Evolutionary conservation across 2,797 vertebrate genomes (phyloP).

Genomic region (Xyrichtys novacula): DNA sequence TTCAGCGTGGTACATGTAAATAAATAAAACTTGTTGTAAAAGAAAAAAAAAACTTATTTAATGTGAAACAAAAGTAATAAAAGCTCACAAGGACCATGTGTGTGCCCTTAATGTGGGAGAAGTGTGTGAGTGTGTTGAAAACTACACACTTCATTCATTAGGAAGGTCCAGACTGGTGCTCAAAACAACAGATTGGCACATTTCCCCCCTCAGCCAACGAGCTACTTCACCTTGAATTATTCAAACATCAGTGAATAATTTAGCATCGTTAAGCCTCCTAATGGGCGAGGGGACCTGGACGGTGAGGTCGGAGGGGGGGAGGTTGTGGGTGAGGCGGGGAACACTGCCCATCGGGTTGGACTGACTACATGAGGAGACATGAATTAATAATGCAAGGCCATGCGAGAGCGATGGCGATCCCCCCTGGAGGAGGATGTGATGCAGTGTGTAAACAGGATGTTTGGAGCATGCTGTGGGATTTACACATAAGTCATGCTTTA

Average conservation of each 20-base stretch:
- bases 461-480: slow-evolving; percentile 30
- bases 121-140: not conserved
- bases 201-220: slow-evolving; percentile 41
- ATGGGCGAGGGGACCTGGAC: slow-evolving; percentile 56
- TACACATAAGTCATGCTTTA: slow-evolving; percentile 25
- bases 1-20: not conserved
- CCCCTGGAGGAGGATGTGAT: slow-evolving; percentile 41
- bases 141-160: slow-evolving; percentile 29
- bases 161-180: slow-evolving; percentile 19
- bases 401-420: slow-evolving; percentile 34
- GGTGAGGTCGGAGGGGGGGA: slow-evolving; percentile 13
- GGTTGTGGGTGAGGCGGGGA: slow-evolving; percentile 21
- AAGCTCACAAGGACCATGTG: not conserved
- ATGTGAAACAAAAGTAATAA: slow-evolving; percentile 24
- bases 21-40: not conserved
- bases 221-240: slow-evolving; percentile 73
- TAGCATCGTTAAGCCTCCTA: slow-evolving; percentile 62
- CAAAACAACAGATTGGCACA: slow-evolving; percentile 32
- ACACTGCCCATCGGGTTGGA: slow-evolving; percentile 25
- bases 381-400: slow-evolving; percentile 66
- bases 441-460: slow-evolving; percentile 61
- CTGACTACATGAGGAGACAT: slow-evolving; percentile 43
- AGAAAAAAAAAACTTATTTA: not conserved
- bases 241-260: slow-evolving; percentile 78
- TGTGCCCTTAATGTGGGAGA: not conserved